Evolutionary conservation across 30 jellyfish, hydroid and myxozoan genomes (phyloP).

Genomic region (Clytia hemisphaerica): DNA sequence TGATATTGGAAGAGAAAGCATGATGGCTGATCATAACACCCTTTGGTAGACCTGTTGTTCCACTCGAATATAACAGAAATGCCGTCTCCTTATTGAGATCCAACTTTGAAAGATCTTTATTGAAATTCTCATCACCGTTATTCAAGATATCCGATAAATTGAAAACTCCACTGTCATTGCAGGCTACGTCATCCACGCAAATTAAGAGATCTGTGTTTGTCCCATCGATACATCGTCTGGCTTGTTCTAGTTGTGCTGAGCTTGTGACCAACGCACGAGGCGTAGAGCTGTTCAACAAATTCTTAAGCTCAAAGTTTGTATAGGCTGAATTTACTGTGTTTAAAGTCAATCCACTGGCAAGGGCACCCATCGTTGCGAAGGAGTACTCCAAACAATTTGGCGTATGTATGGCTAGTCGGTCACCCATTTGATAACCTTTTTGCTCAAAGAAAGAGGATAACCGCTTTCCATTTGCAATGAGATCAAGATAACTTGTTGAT

Average conservation of each 20-base stretch:
- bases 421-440: constrained; percentile 34
- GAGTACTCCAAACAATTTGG: constrained; percentile 59
- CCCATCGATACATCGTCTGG: not conserved
- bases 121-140: constrained; percentile 36
- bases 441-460: constrained; percentile 46
- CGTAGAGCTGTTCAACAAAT: constrained; percentile 47
- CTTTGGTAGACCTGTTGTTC: constrained; percentile 90
- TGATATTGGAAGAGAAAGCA: constrained; percentile 37
- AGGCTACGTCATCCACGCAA: constrained; percentile 33
- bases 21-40: constrained; percentile 85
- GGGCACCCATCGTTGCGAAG: constrained; percentile 47
- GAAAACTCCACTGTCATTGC: constrained; percentile 42
- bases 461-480: constrained; percentile 22
- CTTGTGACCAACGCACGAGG: constrained; percentile 48
- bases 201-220: constrained; percentile 48
- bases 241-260: constrained; percentile 23
- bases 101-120: constrained; percentile 9
- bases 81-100: constrained; percentile 37
- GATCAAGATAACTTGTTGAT: constrained; percentile 14
- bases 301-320: constrained; percentile 45
- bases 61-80: constrained; percentile 76
- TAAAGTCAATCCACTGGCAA: constrained; percentile 47
- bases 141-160: constrained; percentile 40
- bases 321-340: constrained; percentile 64
- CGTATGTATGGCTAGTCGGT: constrained; percentile 38